Percentiles rank a stretch among this genome's conserved stretches.
phyloP scores from a whole-genome alignment of 2,797 vertebrate genomes.

The Sparidentex hasta region DNA sequence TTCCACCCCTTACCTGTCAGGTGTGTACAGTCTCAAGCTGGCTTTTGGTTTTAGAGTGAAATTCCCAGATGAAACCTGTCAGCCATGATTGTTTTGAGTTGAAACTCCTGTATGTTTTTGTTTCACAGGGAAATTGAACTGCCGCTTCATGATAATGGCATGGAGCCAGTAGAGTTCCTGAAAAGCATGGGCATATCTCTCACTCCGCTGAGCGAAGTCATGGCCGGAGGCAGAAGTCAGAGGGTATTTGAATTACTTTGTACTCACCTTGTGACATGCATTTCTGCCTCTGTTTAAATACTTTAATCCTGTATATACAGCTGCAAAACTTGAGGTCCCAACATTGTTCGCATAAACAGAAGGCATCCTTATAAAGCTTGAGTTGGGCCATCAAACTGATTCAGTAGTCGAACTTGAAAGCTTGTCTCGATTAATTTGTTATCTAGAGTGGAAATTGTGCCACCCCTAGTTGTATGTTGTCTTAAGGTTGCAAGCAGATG shows the following conservation, averaged over 20 bases:
- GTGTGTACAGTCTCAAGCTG: conserved; percentile 56
- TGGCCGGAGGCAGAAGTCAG: conserved; percentile 43
- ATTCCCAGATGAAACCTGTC: not conserved
- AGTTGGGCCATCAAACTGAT: not conserved
- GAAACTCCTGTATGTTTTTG: conserved; percentile 18
- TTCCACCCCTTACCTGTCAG: conserved; percentile 80
- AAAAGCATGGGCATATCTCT: conserved; percentile 90
- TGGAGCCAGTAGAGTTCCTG: conserved; percentile 88
- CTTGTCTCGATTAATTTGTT: too few species aligned
- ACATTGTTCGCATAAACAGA: too few species aligned
- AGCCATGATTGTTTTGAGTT: not conserved
- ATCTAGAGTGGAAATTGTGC: too few species aligned
- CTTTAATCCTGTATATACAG: not conserved
- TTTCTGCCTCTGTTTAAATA: not conserved
- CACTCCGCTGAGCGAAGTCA: conserved; percentile 79
- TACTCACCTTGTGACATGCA: not conserved
- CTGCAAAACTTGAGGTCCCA: not conserved
- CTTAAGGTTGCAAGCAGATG: not conserved
- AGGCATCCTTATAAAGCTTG: not conserved
- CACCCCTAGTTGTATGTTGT: not conserved
- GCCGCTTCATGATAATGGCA: conserved; percentile 84
- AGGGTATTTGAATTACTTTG: conserved; percentile 55
- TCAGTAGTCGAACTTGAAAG: not conserved
- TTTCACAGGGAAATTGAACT: conserved; percentile 84
- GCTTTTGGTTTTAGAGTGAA: not conserved